Evolutionary conservation across 2,888 invertebrate genomes (phyloP), one percentile per base, ranked within the genome.

Genomic region (Petrolisthes manimaculis): DNA sequence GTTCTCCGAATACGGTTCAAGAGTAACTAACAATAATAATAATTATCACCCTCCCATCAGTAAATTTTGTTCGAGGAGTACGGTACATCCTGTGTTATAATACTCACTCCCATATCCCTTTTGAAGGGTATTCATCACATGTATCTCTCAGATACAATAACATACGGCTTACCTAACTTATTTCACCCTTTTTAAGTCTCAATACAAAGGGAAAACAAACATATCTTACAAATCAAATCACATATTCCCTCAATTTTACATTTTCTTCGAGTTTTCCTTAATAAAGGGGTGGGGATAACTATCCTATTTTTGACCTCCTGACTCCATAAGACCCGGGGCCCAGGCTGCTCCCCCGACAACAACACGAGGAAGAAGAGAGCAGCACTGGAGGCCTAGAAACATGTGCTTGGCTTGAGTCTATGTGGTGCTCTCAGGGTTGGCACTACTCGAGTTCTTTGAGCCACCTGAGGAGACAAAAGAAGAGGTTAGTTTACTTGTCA

Each of bases 361-460:
- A 74, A 61, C 75, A 81, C 74, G 80, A 61, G 84, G 88, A 88
- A 81, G 88, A 84, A 74, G 84, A 61, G 80, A 56, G 69, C 56
- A 83, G 83, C 79, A 81, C 75, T 80, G 71, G 71, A 21, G 18
- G 6, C 71, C 71, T 21, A 71, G 21, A 71, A 71, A 71, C 71
- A n/a, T 71, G 71, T 71, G 71, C 71, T 71, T 18, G 79, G 75
- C 84, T 80, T 84, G 84, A 75, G 51, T 77, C 84, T 88, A 84
- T 84, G 84, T 84, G 71, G 88, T 88, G 88, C 88, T 79, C 84
- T 74, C 56, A 67, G 79, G 84, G 71, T 88, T 88, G 88, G 88
- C 88, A 88, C 88, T 84, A 69, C 88, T 88, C 84, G 74, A 84
- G 74, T 88, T 84, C 88, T 88, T 84, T 79, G 79, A 84, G 88